Base-by-base conservation (phyloP, 2,113 vertebrate species). In the Megaceryle torquata region DNA sequence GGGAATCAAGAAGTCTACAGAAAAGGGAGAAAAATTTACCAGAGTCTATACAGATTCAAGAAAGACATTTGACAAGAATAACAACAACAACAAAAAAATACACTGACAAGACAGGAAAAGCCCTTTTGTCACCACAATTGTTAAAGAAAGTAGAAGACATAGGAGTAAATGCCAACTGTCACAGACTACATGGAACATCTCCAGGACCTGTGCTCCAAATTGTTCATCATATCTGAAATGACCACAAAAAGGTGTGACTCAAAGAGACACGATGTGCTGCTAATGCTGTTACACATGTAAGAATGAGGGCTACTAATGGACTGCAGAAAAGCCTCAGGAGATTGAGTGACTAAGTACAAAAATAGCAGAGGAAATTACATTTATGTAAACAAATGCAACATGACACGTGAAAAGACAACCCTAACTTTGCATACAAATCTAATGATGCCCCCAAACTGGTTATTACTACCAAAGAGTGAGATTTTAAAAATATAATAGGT, bases 331-430 rank as follows among this genome's bases (percentile, higher is more conserved):
- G 22, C 43, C 80, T 82, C 77, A 25, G 21, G 69, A 84, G 57
- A 64, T 2, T n/a, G 29, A 91, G 39, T 93, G 83, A 89, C 77
- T 92, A 92, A 92, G 69, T 71, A 71, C 1, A 2, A 75, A 88
- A 95, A 64, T 6, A 89, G 53, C 51, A 81, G 61, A 95, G 76
- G 68, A 94, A 93, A 88, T 81, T 13, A 69, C 15, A 84, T 83
- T 88, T 67, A 81, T 78, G 68, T 78, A 93, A 93, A 91, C 69
- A 91, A 92, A 67, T 57, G 51, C 53, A 61, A 92, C 92, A 91
- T 60, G 44, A 76, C 29, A 81, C 44, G 70, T 29, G 21, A 86
- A 91, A 87, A 60, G 37, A 67, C 20, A 92, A 64, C 51, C 41
- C 48, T 78, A 75, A 64, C 39, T 86, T 90, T 37, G 39, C 48